Base-by-base conservation (phyloP, 2,888 invertebrate species). In the Lamproptera curius region DNA sequence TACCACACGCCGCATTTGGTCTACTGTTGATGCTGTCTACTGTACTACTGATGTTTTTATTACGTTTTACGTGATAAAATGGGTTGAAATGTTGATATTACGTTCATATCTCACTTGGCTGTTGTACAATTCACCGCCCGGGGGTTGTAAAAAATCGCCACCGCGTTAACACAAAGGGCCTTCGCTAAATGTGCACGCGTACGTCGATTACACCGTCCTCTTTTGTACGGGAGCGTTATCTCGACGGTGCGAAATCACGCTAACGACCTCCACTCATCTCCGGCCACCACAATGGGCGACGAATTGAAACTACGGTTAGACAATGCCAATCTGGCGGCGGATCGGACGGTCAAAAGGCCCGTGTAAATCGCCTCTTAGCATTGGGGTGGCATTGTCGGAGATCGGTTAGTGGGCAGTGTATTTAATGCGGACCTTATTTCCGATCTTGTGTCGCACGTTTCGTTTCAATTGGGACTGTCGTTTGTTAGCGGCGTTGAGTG, bases 221-320 rank as follows among this genome's bases (percentile, higher is more conserved):
- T 69, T 78, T 84, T 84, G 81, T 85, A 76, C 67, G 63, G 65
- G 64, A 62, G 70, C 66, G 80, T 83, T 85, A 86, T 86, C 86
- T 71, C 67, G 62, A 63, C 58, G 56, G 67, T 63, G 63, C 65
- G 73, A 70, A 71, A 74, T 73, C 67, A 70, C 65, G 61, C 77
- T 85, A 85, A 85, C 80, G 86, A 84, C 76, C 67, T 78, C 84
- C 84, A 84, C 86, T 85, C 85, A 75, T 80, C 79, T 73, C 72
- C 43, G 20, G 57, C 50, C 58, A 70, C 73, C 82, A 84, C 84
- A 85, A 86, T 83, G 73, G 76, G 51, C 60, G 63, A 73, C 74
- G 82, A 83, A 86, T 84, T 84, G 84, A 82, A 84, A 82, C 76
- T 73, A 59, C 65, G 70, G 66, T 74, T 78, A 81, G 80, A 82